phyloP scores from a whole-genome alignment of 2,113 vertebrate genomes.

The Xiphias gladius region DNA sequence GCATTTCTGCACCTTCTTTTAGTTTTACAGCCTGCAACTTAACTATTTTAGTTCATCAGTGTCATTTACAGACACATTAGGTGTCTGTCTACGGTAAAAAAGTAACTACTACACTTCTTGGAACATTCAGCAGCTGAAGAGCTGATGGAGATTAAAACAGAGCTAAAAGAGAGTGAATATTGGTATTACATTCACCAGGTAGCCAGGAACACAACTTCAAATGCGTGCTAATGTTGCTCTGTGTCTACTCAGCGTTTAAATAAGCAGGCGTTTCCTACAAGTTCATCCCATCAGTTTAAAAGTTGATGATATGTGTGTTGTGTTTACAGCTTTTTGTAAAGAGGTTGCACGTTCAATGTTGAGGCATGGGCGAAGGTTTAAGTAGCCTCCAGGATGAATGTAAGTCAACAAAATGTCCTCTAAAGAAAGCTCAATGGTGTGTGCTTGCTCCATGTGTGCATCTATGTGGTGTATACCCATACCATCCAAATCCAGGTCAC shows the following conservation, averaged over 20 bases:
- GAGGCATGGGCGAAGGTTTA: not conserved
- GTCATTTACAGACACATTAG: not conserved
- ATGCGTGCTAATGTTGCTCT: not conserved
- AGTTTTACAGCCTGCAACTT: not conserved
- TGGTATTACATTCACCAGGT: not conserved
- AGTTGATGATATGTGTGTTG: not conserved
- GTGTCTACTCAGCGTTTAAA: not conserved
- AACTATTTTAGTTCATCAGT: not conserved
- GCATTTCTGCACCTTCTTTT: not conserved
- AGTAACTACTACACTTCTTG: too few species aligned
- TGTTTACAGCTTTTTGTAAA: not conserved
- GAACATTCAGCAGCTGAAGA: too few species aligned
- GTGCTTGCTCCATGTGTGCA: not conserved
- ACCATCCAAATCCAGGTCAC: constrained; percentile 43
- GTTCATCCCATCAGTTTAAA: not conserved
- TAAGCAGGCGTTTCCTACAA: not conserved
- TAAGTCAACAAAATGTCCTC: not conserved
- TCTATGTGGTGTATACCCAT: constrained; percentile 40
- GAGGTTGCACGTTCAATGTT: not conserved
- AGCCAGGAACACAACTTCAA: not conserved
- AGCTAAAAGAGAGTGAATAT: not conserved
- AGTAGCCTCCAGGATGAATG: constrained; percentile 3
- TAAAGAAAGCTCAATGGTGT: not conserved
- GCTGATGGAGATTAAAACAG: not conserved
- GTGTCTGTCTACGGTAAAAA: too few species aligned